Evolutionary conservation across 2,797 vertebrate genomes (phyloP).

Genomic region (Telmatherina bonti): DNA sequence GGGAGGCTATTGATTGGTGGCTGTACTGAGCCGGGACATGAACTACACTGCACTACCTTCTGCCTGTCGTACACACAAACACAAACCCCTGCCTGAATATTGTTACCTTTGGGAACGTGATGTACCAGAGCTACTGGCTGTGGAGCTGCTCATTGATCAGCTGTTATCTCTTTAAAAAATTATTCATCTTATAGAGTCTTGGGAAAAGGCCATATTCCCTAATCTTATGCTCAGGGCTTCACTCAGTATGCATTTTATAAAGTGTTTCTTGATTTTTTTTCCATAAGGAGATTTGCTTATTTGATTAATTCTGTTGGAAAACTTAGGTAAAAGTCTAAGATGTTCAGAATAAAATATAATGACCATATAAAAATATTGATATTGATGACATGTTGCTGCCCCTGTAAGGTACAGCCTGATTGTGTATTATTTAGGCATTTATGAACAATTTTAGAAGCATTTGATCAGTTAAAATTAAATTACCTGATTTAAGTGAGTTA

Average conservation of each 20-base stretch:
- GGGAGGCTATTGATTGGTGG: slow-evolving; percentile 50
- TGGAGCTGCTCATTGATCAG: slow-evolving; percentile 32
- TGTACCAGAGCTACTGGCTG: slow-evolving; percentile 29
- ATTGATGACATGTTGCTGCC: neutral
- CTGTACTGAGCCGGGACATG: slow-evolving; percentile 34
- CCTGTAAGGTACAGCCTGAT: neutral
- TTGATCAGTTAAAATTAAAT: neutral
- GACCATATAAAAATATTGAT: too few relatives aligned
- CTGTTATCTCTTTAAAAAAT: slow-evolving; percentile 13
- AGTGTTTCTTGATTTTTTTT: too few relatives aligned
- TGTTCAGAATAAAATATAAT: too few relatives aligned
- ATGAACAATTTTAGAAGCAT: too few relatives aligned
- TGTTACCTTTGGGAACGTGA: slow-evolving; percentile 37
- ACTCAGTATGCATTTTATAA: too few relatives aligned
- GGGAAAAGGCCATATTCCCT: neutral
- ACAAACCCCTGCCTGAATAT: slow-evolving; percentile 21
- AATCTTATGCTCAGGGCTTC: too few relatives aligned
- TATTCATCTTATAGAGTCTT: slow-evolving; percentile 18
- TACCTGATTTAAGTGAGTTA: too few relatives aligned
- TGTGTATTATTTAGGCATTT: neutral
- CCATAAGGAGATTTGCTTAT: too few relatives aligned
- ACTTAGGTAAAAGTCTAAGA: too few relatives aligned
- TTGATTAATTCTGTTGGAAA: too few relatives aligned
- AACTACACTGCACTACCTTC: slow-evolving; percentile 37
- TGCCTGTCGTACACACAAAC: slow-evolving; percentile 19